Evolutionary conservation across 1,140 invertebrate genomes (phyloP), one percentile per base, ranked within the genome.

Genomic region (Aphaenogaster ashmeadi): DNA sequence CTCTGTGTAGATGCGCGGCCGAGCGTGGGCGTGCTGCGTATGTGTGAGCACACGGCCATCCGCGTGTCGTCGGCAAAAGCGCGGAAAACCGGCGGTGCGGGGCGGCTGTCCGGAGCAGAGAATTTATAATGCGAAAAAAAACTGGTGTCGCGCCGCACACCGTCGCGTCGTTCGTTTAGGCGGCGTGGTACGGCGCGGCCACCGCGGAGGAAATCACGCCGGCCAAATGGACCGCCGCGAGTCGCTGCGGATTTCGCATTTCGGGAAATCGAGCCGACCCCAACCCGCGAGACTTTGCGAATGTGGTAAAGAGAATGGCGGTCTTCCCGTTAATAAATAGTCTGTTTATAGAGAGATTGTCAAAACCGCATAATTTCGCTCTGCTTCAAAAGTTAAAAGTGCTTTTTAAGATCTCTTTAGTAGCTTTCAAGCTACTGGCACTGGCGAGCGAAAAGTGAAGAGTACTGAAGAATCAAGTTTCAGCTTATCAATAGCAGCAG

Each of bases 41-140:
- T 33, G 72, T 62, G 54, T 56, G 21, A 60, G 44, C 64, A 74
- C 54, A 60, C 54, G 66, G 60, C 56, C 74, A 64, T 89, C 56
- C 83, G 74, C 79, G 83, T 81, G 50, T 86, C 81, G 88, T 58
- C 77, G 64, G 60, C 67, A 80, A 69, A 69, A 81, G 83, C 74
- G 50, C 71, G 83, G 66, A 81, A 75, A 81, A 71, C 58, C 41
- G 62, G 44, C 64, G 74, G 50, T 47, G 86, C 72, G 41, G 52
- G 83, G 88, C 66, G 77, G 71, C 91, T 93, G 93, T 94, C 93
- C 91, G 83, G 33, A 75, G 88, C 93, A 93, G 93, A 93, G 92
- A 91, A 93, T 94, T 93, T 93, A 94, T 92, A 93, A 93, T 92
- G 88, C 87, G 89, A 89, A 88, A 93, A 92, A 93, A 88, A 77